Evolutionary conservation across 2,113 vertebrate genomes (phyloP), one percentile per base, ranked within the genome.

Genomic region (Strigops habroptila): DNA sequence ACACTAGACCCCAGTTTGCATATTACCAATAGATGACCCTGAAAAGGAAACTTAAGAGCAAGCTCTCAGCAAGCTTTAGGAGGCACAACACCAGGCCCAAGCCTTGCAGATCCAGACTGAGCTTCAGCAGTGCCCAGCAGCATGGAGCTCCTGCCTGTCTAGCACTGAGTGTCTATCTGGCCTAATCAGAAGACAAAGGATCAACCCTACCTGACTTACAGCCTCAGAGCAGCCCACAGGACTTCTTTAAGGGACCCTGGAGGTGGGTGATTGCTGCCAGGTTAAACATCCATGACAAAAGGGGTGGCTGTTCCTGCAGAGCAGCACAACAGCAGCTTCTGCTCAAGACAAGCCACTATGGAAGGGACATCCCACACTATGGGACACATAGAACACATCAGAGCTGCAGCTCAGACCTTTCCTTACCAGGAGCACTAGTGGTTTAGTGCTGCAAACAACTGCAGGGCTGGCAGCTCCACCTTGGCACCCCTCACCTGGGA

Each of bases 1-100:
- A 8, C 7, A 0, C 6, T 41, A 65, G 15, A 10, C 55, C 48
- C 23, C 0, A 0, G 10, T 15, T 51, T 30, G 28, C 2, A 0
- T 3, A 1, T 11, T 19, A 3, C 25, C 28, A 10, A 25, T 1
- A 25, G 33, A 44, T 3, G 23, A 44, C 33, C 35, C 33, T 27
- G 37, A n/a, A 43, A 17, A 43, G 18, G 39, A 37, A 33, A 8
- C 15, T 0, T 0, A 7, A 69, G 25, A 37, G 27, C 49, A 78
- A 43, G 35, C 18, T 43, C 65, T 49, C 22, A 0, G 25, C 5
- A 7, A 39, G 35, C 17, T 18, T 12, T 41, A 59, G 37, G 33
- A 21, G 18, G 12, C 23, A 7, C 18, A 28, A 43, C 10, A n/a
- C 15, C 18, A 21, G 3, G 27, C 12, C 25, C 35, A 37, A 51